Percentiles rank a stretch among this genome's conserved stretches.
phyloP scores from a whole-genome alignment of 2,888 invertebrate species.

The Amphipoea oculea region DNA sequence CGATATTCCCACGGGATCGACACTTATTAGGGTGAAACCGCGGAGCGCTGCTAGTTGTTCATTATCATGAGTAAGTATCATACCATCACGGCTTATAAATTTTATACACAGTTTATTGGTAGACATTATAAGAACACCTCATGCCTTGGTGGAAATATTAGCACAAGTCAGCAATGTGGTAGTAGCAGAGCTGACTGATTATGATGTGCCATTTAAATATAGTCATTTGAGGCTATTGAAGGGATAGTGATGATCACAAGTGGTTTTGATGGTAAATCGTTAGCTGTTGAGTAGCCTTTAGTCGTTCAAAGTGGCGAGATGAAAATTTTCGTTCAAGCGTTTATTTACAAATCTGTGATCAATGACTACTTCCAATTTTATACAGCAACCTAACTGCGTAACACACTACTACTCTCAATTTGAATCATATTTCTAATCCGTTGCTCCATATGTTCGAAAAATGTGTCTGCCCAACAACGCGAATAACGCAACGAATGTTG shows the following conservation, averaged over 20 bases:
- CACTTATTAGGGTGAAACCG: no score
- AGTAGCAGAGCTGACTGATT: no score
- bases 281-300: not conserved
- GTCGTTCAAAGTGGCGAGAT: not conserved
- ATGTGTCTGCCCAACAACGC: no score
- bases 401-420: no score
- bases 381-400: no score
- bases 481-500: no score
- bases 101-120: not conserved
- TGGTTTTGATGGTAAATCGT: not conserved
- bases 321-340: not conserved
- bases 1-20: no score
- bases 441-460: no score
- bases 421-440: no score
- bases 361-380: constrained; percentile 10
- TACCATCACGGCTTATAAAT: not conserved
- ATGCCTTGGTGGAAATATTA: not conserved
- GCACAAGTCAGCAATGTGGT: not conserved
- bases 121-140: not conserved
- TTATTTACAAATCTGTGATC: constrained; percentile 3
- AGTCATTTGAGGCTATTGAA: not conserved
- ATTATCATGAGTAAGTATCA: not conserved
- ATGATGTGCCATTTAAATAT: not conserved
- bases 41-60: not conserved
- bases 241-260: not conserved